Evolutionary conservation across 2,888 invertebrate species (phyloP), one percentile per base, ranked within the genome.

Genomic region (Schrankia costaestrigalis): DNA sequence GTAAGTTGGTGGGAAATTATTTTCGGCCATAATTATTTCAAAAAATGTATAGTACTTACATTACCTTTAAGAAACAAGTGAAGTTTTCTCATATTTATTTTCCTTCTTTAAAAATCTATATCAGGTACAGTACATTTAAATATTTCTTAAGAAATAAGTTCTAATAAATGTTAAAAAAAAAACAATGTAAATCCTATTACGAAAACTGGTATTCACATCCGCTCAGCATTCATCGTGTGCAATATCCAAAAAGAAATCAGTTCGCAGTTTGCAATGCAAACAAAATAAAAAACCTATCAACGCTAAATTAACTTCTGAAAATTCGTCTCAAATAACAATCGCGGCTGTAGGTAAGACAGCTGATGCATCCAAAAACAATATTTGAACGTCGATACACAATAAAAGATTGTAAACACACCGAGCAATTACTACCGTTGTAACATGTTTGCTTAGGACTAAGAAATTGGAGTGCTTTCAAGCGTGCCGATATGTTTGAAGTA

Each of bases 401-500:
- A 86, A 86, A 87, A 86, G 78, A 73, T 69, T 70, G 85, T 80
- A 84, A 85, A 87, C 74, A 85, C 71, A 60, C 75, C 69, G 66
- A 81, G 84, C 86, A 87, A 87, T 87, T 87, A 87, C 82, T 77
- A 74, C 75, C 50, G 70, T 71, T 67, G 77, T 78, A 80, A 85
- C 85, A 84, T 87, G 81, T 87, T 87, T 86, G 72, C 71, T 86
- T 87, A 87, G 87, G 86, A 86, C 85, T 72, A 78, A 78, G 79
- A 74, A 76, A 82, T 80, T 82, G 80, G 81, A 86, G 85, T 84
- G 82, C 79, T 75, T 83, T 81, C 80, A 71, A 75, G 77, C 82
- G 73, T 77, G 78, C 73, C 71, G 74, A 78, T 80, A 77, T 80
- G 76, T 83, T 80, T 80, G 71, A 78, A 73, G 78, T 71, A 76